phyloP scores from a whole-genome alignment of 1,140 invertebrate genomes.

The Dermatophagoides farinae region DNA sequence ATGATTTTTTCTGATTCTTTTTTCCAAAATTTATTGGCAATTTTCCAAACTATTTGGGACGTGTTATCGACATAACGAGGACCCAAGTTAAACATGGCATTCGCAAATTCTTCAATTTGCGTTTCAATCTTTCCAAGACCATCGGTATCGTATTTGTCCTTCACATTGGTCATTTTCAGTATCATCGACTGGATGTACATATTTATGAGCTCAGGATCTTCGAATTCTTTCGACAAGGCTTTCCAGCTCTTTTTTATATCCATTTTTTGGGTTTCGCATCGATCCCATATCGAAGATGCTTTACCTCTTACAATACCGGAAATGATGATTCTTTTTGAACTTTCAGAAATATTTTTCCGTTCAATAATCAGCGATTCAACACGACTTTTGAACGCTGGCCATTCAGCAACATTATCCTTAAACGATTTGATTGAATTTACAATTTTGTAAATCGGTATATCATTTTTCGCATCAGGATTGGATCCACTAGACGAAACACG shows the following conservation, averaged over 20 bases:
- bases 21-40: neutral
- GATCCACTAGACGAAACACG: no score
- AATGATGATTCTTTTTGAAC: neutral
- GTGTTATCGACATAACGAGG: neutral
- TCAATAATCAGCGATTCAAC: no score
- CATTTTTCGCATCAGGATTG: no score
- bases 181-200: no score
- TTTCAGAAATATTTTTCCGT: neutral
- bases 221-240: neutral
- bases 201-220: neutral
- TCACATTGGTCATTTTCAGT: neutral
- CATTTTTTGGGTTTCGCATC: neutral
- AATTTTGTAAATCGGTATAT: no score
- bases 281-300: neutral
- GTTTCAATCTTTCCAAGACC: neutral
- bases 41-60: neutral
- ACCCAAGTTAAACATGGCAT: neutral
- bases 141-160: neutral
- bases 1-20: no score
- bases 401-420: no score
- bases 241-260: neutral
- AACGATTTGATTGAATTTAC: no score
- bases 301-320: neutral
- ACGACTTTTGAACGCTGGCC: no score
- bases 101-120: neutral